Evolutionary conservation across 2,888 invertebrate genomes (phyloP), one percentile per base, ranked within the genome.

Genomic region (Gandaritis pyraliata): DNA sequence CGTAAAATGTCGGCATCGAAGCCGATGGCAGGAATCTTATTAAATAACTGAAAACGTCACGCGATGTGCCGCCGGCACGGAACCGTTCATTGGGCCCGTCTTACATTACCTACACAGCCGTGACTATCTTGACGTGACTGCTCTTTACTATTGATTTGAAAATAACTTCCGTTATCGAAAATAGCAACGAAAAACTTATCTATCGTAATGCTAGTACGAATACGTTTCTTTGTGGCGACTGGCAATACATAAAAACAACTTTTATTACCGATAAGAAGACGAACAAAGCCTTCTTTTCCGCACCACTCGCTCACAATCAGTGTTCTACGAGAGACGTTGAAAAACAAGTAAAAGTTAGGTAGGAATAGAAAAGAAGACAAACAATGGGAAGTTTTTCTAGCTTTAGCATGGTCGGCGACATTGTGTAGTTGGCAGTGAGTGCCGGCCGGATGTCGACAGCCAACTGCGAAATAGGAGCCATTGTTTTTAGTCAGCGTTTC

Each of bases 381-480:
- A 86, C 84, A 85, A 86, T 81, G 50, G 58, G 69, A 80, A 84
- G 80, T 83, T 87, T 89, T 85, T 84, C 82, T 83, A 85, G 83
- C 82, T 85, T 80, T 72, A 83, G 81, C 77, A 71, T 78, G 80
- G 82, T 78, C 75, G 80, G 74, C 79, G 80, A 85, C 83, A 82
- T 84, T 83, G 82, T 82, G 78, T 79, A 81, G 82, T 80, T 85
- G 84, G 82, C 85, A 85, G 77, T 75, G 78, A 75, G 71, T 73
- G 77, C 74, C 73, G 74, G 70, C 82, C 83, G 86, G 85, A 82
- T 78, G 76, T 73, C 71, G 75, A 64, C 70, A 64, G 72, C 68
- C 74, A 78, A 74, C 83, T 78, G 75, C 80, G 75, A 83, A 85
- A 85, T 84, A 84, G 80, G 71, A 71, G 70, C 75, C 83, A 79